Conservation (phyloP, 2,797 vertebrate species). For the Atherinosoma microstoma region DNA sequence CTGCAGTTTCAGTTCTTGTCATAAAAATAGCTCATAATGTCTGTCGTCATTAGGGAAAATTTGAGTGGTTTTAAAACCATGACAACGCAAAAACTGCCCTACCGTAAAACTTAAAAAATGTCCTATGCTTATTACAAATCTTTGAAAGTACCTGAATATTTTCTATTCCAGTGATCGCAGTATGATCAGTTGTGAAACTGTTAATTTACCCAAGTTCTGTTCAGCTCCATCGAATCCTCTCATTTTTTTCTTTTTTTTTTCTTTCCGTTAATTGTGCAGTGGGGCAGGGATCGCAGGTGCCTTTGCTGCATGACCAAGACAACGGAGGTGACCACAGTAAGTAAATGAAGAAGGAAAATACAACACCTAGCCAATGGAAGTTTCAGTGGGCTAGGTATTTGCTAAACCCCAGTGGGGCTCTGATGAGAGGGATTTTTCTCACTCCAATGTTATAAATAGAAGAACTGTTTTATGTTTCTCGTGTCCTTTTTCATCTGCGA, state of each 20-base stretch:
- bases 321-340: conserved; percentile 82
- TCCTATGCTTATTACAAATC: too few species aligned
- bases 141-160: too few species aligned
- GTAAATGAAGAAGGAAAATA: conserved; percentile 41
- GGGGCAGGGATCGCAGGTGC: conserved; percentile 90
- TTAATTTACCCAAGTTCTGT: not conserved
- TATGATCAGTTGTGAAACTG: too few species aligned
- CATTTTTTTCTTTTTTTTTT: not conserved
- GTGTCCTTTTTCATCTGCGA: not conserved
- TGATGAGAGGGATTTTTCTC: not conserved
- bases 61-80: too few species aligned
- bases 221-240: not conserved
- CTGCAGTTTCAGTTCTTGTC: too few species aligned
- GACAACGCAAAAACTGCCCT: too few species aligned
- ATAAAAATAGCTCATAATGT: too few species aligned
- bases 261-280: conserved; percentile 68
- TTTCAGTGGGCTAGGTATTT: not conserved
- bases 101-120: too few species aligned
- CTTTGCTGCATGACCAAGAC: conserved; percentile 86
- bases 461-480: too few species aligned
- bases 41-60: too few species aligned
- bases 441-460: not conserved
- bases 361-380: too few species aligned
- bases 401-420: not conserved
- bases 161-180: too few species aligned